phyloP scores from a whole-genome alignment of 2,888 invertebrate species.

The Lutraria lutraria region DNA sequence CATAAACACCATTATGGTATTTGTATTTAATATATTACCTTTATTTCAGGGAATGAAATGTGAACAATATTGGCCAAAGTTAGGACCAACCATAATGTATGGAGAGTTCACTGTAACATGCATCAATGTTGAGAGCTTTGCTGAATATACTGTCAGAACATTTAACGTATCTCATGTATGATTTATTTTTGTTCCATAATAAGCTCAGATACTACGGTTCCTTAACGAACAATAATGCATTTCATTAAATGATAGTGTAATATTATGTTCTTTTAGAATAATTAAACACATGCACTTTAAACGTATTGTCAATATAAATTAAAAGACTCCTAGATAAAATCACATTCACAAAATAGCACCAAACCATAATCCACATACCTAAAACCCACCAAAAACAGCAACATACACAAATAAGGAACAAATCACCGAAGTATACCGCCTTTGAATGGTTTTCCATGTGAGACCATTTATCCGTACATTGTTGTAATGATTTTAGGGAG shows the following conservation, averaged over 20 bases:
- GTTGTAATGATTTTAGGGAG: background rate
- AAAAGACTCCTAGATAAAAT: too few relatives aligned
- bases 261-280: background rate
- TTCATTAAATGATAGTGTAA: background rate
- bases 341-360: too few relatives aligned
- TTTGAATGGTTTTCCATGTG: too few relatives aligned
- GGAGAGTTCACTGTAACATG: background rate
- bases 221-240: too few relatives aligned
- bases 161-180: background rate
- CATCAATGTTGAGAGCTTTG: background rate
- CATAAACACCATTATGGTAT: too few relatives aligned
- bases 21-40: too few relatives aligned
- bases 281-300: background rate
- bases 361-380: too few relatives aligned
- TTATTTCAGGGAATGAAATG: conserved; percentile 39
- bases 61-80: conserved; percentile 35
- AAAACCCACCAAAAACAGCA: too few relatives aligned
- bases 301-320: too few relatives aligned
- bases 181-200: background rate
- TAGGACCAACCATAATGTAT: background rate
- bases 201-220: too few relatives aligned
- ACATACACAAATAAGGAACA: too few relatives aligned
- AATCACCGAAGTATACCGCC: too few relatives aligned
- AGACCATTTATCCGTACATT: background rate
- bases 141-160: conserved; percentile 26